Conservation (phyloP, 2,113 vertebrate genomes). For the Lophotis ruficrista region DNA sequence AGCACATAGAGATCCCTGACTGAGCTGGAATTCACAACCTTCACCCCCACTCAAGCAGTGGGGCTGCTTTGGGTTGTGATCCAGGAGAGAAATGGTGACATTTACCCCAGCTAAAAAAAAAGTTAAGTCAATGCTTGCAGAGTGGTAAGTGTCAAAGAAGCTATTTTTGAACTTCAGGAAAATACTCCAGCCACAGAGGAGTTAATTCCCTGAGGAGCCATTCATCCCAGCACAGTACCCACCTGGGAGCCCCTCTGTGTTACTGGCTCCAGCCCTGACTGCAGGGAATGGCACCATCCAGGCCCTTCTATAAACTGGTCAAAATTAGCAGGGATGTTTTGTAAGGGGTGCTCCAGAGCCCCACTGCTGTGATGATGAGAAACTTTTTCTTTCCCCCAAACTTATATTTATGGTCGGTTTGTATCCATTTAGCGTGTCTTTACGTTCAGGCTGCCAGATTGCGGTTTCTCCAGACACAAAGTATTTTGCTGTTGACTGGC, state of each 20-base stretch:
- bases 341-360: neutral
- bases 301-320: neutral
- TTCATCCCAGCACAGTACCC: neutral
- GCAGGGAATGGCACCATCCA: neutral
- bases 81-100: neutral
- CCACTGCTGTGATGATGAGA: neutral
- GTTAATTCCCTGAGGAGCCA: neutral
- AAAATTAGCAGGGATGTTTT: neutral
- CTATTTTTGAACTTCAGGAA: neutral
- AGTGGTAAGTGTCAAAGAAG: neutral
- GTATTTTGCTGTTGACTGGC: conserved; percentile 56
- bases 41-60: neutral
- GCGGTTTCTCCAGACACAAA: conserved; percentile 28
- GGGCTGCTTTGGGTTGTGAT: neutral
- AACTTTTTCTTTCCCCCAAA: neutral
- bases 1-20: neutral
- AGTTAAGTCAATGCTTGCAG: neutral
- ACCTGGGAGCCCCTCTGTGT: neutral
- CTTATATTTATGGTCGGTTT: accelerated
- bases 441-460: conserved; percentile 50
- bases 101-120: neutral
- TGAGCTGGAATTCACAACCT: neutral
- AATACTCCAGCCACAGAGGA: neutral
- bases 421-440: neutral
- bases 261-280: neutral